Evolutionary conservation across 2,113 vertebrate species (phyloP).

Genomic region (Empidonax traillii): DNA sequence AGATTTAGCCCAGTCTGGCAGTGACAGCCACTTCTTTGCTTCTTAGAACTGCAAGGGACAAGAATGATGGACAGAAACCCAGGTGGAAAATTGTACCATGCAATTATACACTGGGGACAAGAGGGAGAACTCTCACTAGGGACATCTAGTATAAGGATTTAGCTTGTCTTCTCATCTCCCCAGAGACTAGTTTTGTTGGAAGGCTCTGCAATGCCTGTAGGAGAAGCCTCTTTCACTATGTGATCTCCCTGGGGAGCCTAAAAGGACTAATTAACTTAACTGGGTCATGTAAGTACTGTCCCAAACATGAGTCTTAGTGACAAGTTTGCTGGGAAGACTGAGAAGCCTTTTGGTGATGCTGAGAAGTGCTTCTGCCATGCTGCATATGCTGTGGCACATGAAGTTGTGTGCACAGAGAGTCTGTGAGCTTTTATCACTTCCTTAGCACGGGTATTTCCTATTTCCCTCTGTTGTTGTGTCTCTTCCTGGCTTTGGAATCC

Average conservation of each 20-base stretch:
- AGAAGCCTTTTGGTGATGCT: not conserved
- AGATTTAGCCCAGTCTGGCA: not conserved
- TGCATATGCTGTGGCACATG: not conserved
- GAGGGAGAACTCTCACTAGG: not conserved
- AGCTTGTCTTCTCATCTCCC: not conserved
- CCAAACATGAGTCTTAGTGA: not conserved
- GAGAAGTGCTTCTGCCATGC: not conserved
- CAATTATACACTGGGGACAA: not conserved
- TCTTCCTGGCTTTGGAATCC: not conserved
- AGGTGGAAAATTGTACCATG: not conserved
- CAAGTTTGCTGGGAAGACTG: not conserved
- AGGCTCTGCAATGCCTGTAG: not conserved
- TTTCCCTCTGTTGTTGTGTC: not conserved
- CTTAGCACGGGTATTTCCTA: not conserved
- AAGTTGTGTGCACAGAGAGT: not conserved
- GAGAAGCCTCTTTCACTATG: not conserved
- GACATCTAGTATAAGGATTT: not conserved
- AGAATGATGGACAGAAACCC: not conserved
- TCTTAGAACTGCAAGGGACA: not conserved
- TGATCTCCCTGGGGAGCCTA: not conserved
- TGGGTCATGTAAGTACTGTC: not conserved
- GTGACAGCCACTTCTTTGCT: not conserved
- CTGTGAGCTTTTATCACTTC: not conserved
- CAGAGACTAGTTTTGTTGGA: not conserved
- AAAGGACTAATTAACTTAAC: not conserved